Evolutionary conservation across 2,113 vertebrate species (phyloP), one percentile per base, ranked within the genome.

Genomic region (Paramormyrops kingsleyae): DNA sequence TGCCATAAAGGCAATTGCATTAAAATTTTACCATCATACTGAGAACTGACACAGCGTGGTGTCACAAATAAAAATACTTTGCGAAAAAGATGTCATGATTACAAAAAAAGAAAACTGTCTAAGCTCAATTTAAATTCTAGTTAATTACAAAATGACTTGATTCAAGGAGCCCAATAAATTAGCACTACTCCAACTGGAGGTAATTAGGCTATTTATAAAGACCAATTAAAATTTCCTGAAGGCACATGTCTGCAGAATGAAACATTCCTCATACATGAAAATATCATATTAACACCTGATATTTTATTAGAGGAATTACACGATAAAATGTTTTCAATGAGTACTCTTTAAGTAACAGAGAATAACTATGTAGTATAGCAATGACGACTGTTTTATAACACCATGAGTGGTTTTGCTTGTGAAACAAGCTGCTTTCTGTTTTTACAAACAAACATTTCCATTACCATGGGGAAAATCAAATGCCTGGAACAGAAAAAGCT

Each of bases 91-190:
- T 80, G 44, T 47, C 83, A 86, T 86, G 44, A 86, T 24, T 86
- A 86, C 24, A 47, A 86, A 49, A 44, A 47, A 85, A 85, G 47
- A 85, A 5, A 47, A 86, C 83, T 44, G 83, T n/a, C 44, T 86
- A 10, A n/a, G 8, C 83, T 86, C 44, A 86, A 49, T 86, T 86
- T 49, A 49, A 86, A 86, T 86, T 86, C 47, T 46, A 86, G 83
- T 50, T 86, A 86, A 47, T 86, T 50, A 86, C 83, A 86, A 27
- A 86, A 86, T 49, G 44, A 86, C 47, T 50, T 86, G 83, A 86
- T 86, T 47, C 83, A 86, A 86, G 83, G 12, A 86, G 83, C 83
- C 83, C 83, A 86, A 86, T 86, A 86, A 86, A 86, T 50, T 86
- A 86, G 24, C 44, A 50, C 83, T 85, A 49, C 83, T 85, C 42